Percentiles rank a stretch among this genome's conserved stretches.
Conservation (phyloP, 2,888 invertebrate genomes). For the Diaperis boleti region DNA sequence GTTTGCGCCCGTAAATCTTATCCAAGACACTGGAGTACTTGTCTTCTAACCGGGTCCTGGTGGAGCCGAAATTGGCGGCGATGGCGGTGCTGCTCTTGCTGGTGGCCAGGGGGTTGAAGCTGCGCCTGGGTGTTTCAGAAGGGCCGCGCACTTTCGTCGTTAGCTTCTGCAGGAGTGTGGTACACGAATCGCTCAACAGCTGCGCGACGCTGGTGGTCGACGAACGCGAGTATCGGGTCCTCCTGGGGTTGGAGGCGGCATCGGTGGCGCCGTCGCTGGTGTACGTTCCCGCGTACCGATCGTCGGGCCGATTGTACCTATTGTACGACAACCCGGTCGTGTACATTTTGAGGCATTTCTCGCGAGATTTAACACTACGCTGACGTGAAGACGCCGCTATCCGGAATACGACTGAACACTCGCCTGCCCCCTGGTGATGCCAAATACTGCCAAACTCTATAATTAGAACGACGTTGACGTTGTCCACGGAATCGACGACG, state of each 20-base stretch:
- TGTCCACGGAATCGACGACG: slow-evolving; percentile 41
- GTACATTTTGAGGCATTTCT: slow-evolving; percentile 52
- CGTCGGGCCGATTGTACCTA: slow-evolving; percentile 60
- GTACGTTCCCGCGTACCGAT: slow-evolving; percentile 47
- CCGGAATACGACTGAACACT: slow-evolving; percentile 58
- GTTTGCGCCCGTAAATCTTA: slow-evolving; percentile 73
- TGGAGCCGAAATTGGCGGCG: slow-evolving; percentile 66
- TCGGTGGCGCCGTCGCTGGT: slow-evolving; percentile 1
- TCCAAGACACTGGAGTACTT: slow-evolving; percentile 84
- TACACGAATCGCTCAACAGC: slow-evolving; percentile 87
- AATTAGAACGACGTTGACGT: slow-evolving; percentile 63
- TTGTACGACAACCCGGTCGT: slow-evolving; percentile 59
- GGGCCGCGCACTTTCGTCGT: slow-evolving; percentile 81
- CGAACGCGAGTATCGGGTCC: slow-evolving; percentile 79
- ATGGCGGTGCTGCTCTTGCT: slow-evolving; percentile 54
- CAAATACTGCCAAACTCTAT: slow-evolving; percentile 78
- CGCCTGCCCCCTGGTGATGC: slow-evolving; percentile 67
- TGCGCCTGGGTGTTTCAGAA: slow-evolving; percentile 67
- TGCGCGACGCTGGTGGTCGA: slow-evolving; percentile 87
- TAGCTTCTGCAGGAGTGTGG: slow-evolving; percentile 85
- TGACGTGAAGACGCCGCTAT: slow-evolving; percentile 54
- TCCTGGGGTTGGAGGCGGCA: slow-evolving; percentile 6
- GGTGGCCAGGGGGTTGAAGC: slow-evolving; percentile 52
- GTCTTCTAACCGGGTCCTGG: slow-evolving; percentile 80
- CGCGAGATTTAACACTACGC: slow-evolving; percentile 25